Evolutionary conservation across 2,888 invertebrate genomes (phyloP), one percentile per base, ranked within the genome.

Genomic region (Parthenolecanium corni): DNA sequence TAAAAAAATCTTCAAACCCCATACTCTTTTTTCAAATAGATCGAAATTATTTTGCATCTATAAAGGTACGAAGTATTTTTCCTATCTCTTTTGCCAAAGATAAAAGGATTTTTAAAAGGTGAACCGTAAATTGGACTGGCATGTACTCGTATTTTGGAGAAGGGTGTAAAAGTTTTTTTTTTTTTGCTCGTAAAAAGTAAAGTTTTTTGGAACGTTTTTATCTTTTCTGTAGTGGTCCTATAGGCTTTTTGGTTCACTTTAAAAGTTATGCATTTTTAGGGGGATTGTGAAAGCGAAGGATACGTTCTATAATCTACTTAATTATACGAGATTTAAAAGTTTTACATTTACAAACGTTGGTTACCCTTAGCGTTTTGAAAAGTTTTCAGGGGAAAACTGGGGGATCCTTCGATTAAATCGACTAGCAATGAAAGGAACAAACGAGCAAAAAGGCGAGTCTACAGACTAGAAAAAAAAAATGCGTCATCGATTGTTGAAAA

Each of bases 261-360:
- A 44, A 44, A 44, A 16, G 20, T 44, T 18, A 20, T 44, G 9
- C 20, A n/a, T 20, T 49, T 46, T 49, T 23, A 23, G 23, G 21
- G 49, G 23, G 21, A 21, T 49, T 21, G 23, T 49, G 21, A 49
- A 49, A 49, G 49, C 11, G 49, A 9, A 36, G 25, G 31, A 47
- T 58, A 49, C 21, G 9, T 36, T 58, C 47, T 58, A 46, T 58
- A 58, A 58, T 58, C 58, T 58, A 58, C 49, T 58, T 58, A 58
- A 58, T 58, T 49, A 46, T 58, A 49, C 58, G 31, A 58, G 47
- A 23, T 56, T 56, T 46, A 49, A 49, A 49, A 49, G 49, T 23
- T 49, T 49, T 49, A 49, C 18, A 21, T 49, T 20, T 23, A 21
- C 20, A 18, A 16, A 42, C 44, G 44, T 42, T 14, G 44, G 16